phyloP scores from a whole-genome alignment of 2,888 invertebrate species.

The Cephus spinipes region DNA sequence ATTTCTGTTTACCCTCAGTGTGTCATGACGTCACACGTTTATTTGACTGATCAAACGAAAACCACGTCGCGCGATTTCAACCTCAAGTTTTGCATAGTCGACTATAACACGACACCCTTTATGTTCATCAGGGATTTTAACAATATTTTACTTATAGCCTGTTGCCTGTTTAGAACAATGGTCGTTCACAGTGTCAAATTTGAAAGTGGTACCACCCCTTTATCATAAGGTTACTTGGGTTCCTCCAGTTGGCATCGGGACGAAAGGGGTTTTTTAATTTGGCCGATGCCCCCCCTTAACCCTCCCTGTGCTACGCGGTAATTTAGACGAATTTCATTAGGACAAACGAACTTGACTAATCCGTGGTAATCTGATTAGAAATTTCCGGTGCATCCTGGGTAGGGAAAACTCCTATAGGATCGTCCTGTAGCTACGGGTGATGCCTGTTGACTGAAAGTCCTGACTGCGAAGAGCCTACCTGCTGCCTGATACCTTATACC shows the following conservation, averaged over 20 bases:
- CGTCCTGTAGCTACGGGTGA: background rate
- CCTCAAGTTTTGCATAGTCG: background rate
- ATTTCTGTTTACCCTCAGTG: constrained; percentile 30
- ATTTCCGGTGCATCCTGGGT: constrained; percentile 59
- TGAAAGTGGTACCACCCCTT: background rate
- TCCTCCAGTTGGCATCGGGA: background rate
- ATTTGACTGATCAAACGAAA: constrained; percentile 17
- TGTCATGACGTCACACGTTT: constrained; percentile 12
- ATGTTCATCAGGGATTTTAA: background rate
- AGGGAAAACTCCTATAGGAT: constrained; percentile 42
- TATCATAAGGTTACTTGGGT: background rate
- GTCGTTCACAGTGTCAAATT: background rate
- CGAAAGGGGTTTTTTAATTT: background rate
- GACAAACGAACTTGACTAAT: constrained; percentile 67
- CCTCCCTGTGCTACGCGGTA: constrained; percentile 43
- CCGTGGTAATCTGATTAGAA: constrained; percentile 66
- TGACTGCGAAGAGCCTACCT: constrained; percentile 26
- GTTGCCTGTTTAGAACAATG: no score
- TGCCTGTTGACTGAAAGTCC: constrained; percentile 43
- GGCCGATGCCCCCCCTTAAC: background rate
- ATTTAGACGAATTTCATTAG: constrained; percentile 67
- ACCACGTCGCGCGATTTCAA: constrained; percentile 9
- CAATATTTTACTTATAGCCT: no score
- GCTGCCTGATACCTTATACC: background rate
- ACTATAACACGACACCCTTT: background rate